Base-by-base conservation (phyloP, 2,113 vertebrate genomes). In the Acrocephalus kingi region DNA sequence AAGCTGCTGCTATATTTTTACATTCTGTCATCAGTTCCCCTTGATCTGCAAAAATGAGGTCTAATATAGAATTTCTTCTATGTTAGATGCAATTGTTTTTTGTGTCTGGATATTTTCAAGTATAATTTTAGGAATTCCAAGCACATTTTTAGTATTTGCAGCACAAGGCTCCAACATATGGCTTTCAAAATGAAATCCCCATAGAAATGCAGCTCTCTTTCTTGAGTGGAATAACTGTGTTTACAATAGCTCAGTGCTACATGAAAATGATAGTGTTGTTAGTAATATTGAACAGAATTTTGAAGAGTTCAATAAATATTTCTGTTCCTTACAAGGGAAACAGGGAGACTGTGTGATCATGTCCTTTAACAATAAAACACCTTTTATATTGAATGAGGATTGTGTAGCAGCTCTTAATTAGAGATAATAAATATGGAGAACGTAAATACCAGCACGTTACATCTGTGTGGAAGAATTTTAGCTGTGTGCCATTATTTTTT, bases 1-100 rank as follows among this genome's bases (percentile, higher is more conserved):
- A 94, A 97, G 95, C 94, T 94, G 93, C 94, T 95, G 93, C 95
- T 95, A 95, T 95, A 96, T 97, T 96, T 96, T 96, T 87, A 96
- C 94, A 81, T 95, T 92, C 95, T 96, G 96, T 97, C 95, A 97
- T 97, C 94, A 93, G 91, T 66, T 97, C 54, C 58, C 84, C 96
- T 95, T 97, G 94, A 95, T 96, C 95, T 97, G 94, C 86, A 92
- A 95, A 93, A 97, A 97, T 87, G 95, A 91, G 93, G 64, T 83
- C 73, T 87, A 84, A 90, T 94, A 97, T 93, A 97, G 95, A 94
- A 78, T 97, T 97, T 96, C 96, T 96, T 81, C 93, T 48, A 45
- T 72, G 91, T 93, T 90, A 92, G 91, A 92, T 92, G 69, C 10
- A 5, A 94, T 94, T 84, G 86, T 11, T 93, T 93, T 93, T 62